phyloP scores from a whole-genome alignment of 2,888 invertebrate genomes.

The Harpagoxenus sublaevis region DNA sequence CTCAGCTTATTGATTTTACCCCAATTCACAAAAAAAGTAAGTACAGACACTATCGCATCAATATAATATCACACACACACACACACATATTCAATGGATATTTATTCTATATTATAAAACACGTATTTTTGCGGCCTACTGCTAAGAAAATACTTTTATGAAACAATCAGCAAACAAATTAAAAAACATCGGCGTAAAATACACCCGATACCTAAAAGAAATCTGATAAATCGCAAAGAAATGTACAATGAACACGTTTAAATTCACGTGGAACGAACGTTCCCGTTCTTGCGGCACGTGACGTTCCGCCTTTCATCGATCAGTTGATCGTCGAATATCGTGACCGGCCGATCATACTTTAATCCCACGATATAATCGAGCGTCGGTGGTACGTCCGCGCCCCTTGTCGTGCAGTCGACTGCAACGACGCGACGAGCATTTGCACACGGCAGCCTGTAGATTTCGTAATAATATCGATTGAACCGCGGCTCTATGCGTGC shows the following conservation, averaged over 20 bases:
- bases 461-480: conserved; percentile 73
- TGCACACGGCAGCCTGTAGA: conserved; percentile 70
- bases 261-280: conserved; percentile 38
- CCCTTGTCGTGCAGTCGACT: conserved; percentile 70
- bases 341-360: conserved; percentile 77
- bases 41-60: conserved; percentile 65
- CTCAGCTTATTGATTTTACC: conserved; percentile 65
- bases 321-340: conserved; percentile 77
- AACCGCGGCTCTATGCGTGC: conserved; percentile 62
- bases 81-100: conserved; percentile 58
- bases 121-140: conserved; percentile 64
- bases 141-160: conserved; percentile 66
- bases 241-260: conserved; percentile 32
- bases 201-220: background rate
- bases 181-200: conserved; percentile 41
- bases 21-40: conserved; percentile 69
- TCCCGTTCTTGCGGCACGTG: conserved; percentile 50
- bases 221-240: conserved; percentile 18
- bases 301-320: conserved; percentile 71
- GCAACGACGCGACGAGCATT: conserved; percentile 73
- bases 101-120: conserved; percentile 70
- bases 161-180: conserved; percentile 67
- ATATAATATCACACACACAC: conserved; percentile 61
- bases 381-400: conserved; percentile 64
- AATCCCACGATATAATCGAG: conserved; percentile 77